Percentiles rank a stretch among this genome's conserved stretches.
Conservation (phyloP, 2,113 vertebrate species). For the Orcinus orca region DNA sequence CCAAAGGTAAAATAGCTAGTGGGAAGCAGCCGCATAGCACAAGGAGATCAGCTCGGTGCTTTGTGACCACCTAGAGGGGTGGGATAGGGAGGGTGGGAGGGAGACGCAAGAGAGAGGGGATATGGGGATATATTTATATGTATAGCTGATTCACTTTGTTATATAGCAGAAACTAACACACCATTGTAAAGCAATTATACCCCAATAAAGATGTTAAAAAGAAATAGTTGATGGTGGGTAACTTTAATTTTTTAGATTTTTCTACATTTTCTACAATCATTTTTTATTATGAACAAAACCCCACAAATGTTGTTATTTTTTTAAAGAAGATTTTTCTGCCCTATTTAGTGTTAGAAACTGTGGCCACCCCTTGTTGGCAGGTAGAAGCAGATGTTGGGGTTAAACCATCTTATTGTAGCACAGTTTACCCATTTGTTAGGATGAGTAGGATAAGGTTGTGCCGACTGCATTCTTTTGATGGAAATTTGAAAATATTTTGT, state of each 20-base stretch:
- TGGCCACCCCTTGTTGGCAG: neutral
- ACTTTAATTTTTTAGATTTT: neutral
- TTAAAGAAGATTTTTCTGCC: neutral
- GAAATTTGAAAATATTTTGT: conserved; percentile 14
- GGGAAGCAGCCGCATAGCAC: no score
- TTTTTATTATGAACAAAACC: neutral
- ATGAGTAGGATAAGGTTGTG: neutral
- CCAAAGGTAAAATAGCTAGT: no score
- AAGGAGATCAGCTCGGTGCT: no score
- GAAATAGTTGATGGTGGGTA: neutral
- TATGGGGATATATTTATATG: no score
- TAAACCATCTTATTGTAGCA: neutral
- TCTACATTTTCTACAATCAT: neutral
- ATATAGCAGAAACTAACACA: no score
- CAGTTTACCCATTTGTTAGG: neutral
- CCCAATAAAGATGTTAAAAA: no score
- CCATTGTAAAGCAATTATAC: no score
- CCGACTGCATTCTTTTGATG: neutral
- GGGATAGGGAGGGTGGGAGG: no score
- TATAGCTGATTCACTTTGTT: no score
- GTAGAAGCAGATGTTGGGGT: neutral
- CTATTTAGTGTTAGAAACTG: neutral
- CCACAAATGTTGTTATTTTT: neutral
- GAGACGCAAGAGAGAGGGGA: no score
- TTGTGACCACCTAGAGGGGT: no score